Evolutionary conservation across 2,797 vertebrate species (phyloP), one percentile per base, ranked within the genome.

Genomic region (Sylvilagus floridanus): DNA sequence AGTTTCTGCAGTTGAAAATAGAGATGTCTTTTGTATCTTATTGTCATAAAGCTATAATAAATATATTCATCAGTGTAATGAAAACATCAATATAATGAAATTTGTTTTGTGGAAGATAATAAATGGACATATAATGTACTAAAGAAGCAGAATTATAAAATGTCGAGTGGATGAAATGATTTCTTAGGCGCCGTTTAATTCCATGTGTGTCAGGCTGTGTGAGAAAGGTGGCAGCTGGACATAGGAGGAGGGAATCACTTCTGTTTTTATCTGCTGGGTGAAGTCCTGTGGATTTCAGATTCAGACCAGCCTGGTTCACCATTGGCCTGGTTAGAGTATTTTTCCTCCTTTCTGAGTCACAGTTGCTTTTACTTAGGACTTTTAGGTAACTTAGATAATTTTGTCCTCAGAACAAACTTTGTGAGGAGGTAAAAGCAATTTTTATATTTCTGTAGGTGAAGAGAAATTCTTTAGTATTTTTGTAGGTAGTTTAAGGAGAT

Each of bases 321-420:
- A 5, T 0, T 63, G 57, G 54, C 32, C 16, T 84, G 57, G 69
- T 52, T 47, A 87, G 8, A 65, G 26, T 24, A 22, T 79, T 57
- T 71, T 52, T 30, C 30, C 47, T 82, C 62, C 65, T 88, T 90
- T 78, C 52, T 88, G 17, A 83, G 0, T 54, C 26, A 28, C 19
- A 28, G 26, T 90, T 82, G 78, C 66, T 50, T 90, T 90, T 93
- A 57, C 78, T 65, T 72, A 57, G 10, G 66, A 28, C 13, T 52
- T 68, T 86, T 72, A 35, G 75, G 32, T 50, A 78, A 83, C 8
- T 84, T 30, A 14, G 66, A 35, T 57, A 72, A 65, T 92, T 84
- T 92, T 75, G 65, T 93, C n/a, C 68, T 88, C 60, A 78, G 17
- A 84, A 81, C 60, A 95, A 5, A 63, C 62, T 91, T 77, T 57